Conservation (phyloP, 2,113 vertebrate genomes). For the Mormyrus lacerda region DNA sequence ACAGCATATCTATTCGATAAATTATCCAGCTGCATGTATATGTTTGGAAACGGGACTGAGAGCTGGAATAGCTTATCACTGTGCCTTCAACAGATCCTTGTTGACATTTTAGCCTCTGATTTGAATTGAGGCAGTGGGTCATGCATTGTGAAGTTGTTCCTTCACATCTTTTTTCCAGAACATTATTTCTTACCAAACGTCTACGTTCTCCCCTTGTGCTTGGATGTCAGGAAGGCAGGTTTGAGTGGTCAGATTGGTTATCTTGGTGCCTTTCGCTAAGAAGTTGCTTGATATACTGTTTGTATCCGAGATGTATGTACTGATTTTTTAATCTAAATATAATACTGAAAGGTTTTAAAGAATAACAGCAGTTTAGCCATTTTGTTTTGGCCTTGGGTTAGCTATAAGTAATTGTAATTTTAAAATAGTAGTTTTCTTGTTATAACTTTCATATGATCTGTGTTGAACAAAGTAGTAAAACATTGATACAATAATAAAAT, state of each 20-base stretch:
- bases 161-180: background rate
- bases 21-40: background rate
- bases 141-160: background rate
- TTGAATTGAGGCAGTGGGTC: background rate
- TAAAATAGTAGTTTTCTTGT: background rate
- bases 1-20: background rate
- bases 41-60: background rate
- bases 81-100: background rate
- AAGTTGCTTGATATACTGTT: background rate
- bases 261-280: background rate
- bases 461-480: background rate
- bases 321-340: background rate
- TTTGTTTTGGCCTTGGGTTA: background rate
- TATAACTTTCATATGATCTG: background rate
- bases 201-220: background rate
- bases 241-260: background rate
- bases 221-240: background rate
- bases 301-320: background rate
- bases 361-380: background rate
- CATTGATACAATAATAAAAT: background rate
- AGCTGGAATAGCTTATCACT: background rate
- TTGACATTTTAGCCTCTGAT: background rate
- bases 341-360: background rate
- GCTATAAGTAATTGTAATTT: background rate
- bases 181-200: background rate